Base-by-base conservation (phyloP, 2,888 invertebrate genomes). In the Nemapogon koenigi region DNA sequence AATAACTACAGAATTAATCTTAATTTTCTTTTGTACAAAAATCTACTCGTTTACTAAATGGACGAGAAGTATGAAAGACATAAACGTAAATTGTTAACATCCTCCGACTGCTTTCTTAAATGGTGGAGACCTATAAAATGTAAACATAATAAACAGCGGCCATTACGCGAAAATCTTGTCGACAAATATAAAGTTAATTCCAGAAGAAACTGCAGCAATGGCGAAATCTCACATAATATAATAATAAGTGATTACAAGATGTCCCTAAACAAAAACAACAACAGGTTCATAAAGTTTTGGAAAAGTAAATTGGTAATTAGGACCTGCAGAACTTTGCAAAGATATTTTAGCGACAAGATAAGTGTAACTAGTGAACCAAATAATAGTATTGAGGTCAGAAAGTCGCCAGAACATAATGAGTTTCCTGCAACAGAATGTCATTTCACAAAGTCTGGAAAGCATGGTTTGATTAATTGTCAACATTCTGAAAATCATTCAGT, bases 41-140 rank as follows among this genome's bases (percentile, higher is more conserved):
- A n/a, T n/a, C n/a, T n/a, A n/a, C n/a, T n/a, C n/a, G n/a, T n/a
- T n/a, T n/a, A n/a, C n/a, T n/a, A n/a, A 49, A 73, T 76, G 76
- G 76, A 76, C 53, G 76, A 72, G 57, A 76, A 72, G 45, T 76
- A 75, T 49, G 76, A 80, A 49, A 60, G 76, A 48, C 76, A 76
- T 50, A 63, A 73, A 38, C 71, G 75, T 42, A 76, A 73, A 55
- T 75, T 76, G 72, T 67, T 76, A 19, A 59, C 71, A 47, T 61
- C n/a, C n/a, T n/a, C 73, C 44, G 75, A 75, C 43, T 76, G 75
- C 49, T 69, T 78, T 47, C 69, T 76, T 37, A 76, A 73, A 55
- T 78, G 75, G 76, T 58, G 75, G 45, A 76, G 73, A 50, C 76
- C 76, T 38, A 53, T 72, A 57, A 76, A 78, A 70, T 78, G 75